Evolutionary conservation across 2,113 vertebrate genomes (phyloP).

Genomic region (Rhinopomastus cyanomelas): DNA sequence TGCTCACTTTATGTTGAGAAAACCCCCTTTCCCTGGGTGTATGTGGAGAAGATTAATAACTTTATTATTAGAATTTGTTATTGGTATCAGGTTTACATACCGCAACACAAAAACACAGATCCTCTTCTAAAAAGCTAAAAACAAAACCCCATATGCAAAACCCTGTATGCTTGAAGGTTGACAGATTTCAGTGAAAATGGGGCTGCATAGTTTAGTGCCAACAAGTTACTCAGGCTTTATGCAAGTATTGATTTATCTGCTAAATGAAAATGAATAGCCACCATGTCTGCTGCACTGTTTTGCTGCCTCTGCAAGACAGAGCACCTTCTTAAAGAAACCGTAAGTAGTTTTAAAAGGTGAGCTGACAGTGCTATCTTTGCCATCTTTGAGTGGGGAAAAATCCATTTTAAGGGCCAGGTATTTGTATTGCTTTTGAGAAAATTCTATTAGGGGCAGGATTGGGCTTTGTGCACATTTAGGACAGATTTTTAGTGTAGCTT

Average conservation of each 20-base stretch:
- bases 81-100: slow-evolving; percentile 39
- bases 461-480: neutral
- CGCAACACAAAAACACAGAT: neutral
- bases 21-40: neutral
- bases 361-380: neutral
- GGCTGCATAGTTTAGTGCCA: slow-evolving; percentile 63
- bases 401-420: neutral
- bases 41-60: neutral
- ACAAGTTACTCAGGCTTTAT: slow-evolving; percentile 73
- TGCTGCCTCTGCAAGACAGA: slow-evolving; percentile 57
- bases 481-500: neutral
- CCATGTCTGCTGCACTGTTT: slow-evolving; percentile 58
- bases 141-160: neutral
- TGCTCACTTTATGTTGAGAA: neutral
- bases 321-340: slow-evolving; percentile 48
- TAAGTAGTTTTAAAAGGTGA: slow-evolving; percentile 31
- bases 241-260: slow-evolving; percentile 73
- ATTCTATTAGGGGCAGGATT: neutral
- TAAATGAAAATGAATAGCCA: slow-evolving; percentile 64
- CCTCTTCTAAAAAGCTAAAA: neutral
- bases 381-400: neutral
- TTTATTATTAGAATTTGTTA: slow-evolving; percentile 22
- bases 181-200: slow-evolving; percentile 63
- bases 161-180: slow-evolving; percentile 40
- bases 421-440: neutral